Conservation (phyloP, 2,113 vertebrate species). For the Heterotilapia buettikoferi region DNA sequence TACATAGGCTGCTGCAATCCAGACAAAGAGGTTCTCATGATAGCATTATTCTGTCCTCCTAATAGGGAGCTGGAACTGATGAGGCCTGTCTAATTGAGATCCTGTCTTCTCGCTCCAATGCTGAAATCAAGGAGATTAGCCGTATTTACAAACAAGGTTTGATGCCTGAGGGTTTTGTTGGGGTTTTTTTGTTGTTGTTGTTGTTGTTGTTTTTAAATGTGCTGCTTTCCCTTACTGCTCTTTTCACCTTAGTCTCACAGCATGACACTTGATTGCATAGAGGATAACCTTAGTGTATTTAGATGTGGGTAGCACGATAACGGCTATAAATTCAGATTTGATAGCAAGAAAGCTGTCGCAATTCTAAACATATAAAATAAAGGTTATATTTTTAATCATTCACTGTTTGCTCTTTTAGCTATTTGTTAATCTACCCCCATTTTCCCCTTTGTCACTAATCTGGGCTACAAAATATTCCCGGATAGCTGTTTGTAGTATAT, state of each 20-base stretch:
- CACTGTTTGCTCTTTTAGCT: neutral
- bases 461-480: neutral
- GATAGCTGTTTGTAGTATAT: neutral
- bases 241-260: neutral
- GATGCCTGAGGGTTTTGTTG: neutral
- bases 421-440: no score
- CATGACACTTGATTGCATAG: neutral
- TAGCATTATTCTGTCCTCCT: neutral
- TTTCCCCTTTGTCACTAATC: neutral
- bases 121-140: conserved; percentile 85
- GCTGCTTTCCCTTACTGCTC: neutral
- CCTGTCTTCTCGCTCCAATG: conserved; percentile 88
- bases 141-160: conserved; percentile 85
- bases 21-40: neutral
- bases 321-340: neutral
- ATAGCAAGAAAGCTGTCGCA: neutral
- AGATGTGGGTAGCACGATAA: neutral
- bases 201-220: accelerated
- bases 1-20: neutral
- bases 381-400: neutral
- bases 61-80: conserved; percentile 91
- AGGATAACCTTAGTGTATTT: neutral
- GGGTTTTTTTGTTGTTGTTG: accelerated
- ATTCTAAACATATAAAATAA: neutral
- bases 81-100: conserved; percentile 97